phyloP scores from a whole-genome alignment of 2,113 vertebrate species.

The Corythornis cristatus region DNA sequence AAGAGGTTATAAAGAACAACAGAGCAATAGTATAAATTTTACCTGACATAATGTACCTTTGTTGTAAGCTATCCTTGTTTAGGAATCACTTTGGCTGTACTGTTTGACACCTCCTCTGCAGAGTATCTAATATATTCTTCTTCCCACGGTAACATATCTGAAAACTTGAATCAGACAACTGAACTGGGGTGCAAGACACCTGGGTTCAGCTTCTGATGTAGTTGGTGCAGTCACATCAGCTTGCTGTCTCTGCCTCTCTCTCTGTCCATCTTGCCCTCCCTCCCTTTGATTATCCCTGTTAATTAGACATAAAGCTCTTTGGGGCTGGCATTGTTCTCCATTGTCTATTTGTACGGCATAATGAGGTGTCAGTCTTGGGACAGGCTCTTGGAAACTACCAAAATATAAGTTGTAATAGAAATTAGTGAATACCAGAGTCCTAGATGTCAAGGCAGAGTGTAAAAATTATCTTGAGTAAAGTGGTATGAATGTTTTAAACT shows the following conservation, averaged over 20 bases:
- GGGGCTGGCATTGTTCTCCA: neutral
- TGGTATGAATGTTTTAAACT: neutral
- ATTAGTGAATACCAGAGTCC: neutral
- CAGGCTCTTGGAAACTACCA: neutral
- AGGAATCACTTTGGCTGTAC: neutral
- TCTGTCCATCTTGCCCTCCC: neutral
- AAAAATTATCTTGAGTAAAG: neutral
- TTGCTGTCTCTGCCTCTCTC: neutral
- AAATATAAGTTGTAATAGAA: slow-evolving; percentile 2
- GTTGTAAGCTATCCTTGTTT: neutral
- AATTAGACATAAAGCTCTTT: neutral
- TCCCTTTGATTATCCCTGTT: neutral
- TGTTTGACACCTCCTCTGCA: neutral
- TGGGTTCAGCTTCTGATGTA: neutral
- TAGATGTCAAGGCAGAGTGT: neutral
- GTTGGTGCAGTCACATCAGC: neutral
- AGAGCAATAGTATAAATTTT: neutral
- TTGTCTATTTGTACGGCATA: neutral
- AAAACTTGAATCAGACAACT: neutral
- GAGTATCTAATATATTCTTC: neutral
- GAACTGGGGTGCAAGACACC: neutral
- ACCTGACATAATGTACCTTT: neutral
- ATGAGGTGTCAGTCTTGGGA: neutral
- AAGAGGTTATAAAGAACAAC: neutral
- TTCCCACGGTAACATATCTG: neutral